A percentile compares a stretch with the other conserved stretches of the same genome.
phyloP scores from a whole-genome alignment of 2,797 vertebrate species.

The Sebastes iracundus region DNA sequence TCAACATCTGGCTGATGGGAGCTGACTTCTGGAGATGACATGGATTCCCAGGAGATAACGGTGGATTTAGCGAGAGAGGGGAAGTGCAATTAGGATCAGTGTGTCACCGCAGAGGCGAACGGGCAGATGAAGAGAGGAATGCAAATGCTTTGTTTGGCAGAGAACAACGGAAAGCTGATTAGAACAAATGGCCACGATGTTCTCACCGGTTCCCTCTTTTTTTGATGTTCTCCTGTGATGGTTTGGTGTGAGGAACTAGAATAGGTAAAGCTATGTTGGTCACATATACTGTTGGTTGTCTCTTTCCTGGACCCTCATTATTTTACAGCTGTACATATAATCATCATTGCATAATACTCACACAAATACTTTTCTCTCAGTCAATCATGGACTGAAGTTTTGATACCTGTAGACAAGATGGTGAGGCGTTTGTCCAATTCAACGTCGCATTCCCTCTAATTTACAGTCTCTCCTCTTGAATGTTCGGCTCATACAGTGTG shows the following conservation, averaged over 20 bases:
- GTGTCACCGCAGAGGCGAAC: conserved; percentile 71
- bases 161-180: conserved; percentile 83
- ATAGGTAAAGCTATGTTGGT: background rate
- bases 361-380: background rate
- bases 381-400: background rate
- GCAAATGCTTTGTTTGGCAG: conserved; percentile 81
- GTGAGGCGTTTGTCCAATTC: background rate
- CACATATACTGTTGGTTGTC: background rate
- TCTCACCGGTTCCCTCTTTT: conserved; percentile 31
- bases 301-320: background rate
- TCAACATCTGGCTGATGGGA: conserved; percentile 82
- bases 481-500: background rate
- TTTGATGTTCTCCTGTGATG: conserved; percentile 26
- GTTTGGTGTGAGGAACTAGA: conserved; percentile 28
- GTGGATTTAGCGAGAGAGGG: conserved; percentile 78
- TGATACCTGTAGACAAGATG: background rate
- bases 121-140: conserved; percentile 71
- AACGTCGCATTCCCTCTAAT: background rate
- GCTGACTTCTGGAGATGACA: conserved; percentile 81
- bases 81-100: conserved; percentile 82
- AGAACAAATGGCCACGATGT: conserved; percentile 69
- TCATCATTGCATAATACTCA: background rate
- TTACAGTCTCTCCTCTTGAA: background rate
- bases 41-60: conserved; percentile 82
- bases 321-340: background rate